These are phyloP conservation scores for Eurystomus glaucurus DNA, from an alignment of 2,797 vertebrate species.

Conservation along the genomic window DNA sequence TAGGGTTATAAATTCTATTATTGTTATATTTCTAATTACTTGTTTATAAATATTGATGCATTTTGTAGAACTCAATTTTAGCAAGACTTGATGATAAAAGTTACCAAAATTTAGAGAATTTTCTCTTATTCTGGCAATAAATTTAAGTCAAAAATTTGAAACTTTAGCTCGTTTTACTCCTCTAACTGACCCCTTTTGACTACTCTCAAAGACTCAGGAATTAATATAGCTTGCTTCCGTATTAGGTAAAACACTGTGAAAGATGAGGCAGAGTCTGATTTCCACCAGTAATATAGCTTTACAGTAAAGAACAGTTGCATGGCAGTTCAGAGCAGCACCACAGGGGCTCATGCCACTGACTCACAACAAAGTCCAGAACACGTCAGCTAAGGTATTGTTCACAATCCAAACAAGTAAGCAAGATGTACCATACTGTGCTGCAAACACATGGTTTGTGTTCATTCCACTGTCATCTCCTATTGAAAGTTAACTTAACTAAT, in stretches of 20 bases:
- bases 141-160: not conserved
- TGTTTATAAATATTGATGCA: not conserved
- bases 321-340: not conserved
- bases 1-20: not conserved
- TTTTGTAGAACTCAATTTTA: not conserved
- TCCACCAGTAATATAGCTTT: not conserved
- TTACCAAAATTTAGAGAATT: not conserved
- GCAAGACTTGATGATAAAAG: not conserved
- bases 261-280: not conserved
- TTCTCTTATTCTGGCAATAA: not conserved
- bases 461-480: not conserved
- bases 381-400: accelerated
- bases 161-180: not conserved
- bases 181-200: not conserved
- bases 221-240: not conserved
- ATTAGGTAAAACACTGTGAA: not conserved
- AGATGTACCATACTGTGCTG: not conserved
- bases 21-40: not conserved
- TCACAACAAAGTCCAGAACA: not conserved
- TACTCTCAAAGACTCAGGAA: not conserved
- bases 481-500: not conserved
- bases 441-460: not conserved
- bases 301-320: accelerated
- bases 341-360: accelerated
- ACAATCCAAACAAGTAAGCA: not conserved